Conservation (phyloP, 2,113 vertebrate species). For the Microcebus murinus region DNA sequence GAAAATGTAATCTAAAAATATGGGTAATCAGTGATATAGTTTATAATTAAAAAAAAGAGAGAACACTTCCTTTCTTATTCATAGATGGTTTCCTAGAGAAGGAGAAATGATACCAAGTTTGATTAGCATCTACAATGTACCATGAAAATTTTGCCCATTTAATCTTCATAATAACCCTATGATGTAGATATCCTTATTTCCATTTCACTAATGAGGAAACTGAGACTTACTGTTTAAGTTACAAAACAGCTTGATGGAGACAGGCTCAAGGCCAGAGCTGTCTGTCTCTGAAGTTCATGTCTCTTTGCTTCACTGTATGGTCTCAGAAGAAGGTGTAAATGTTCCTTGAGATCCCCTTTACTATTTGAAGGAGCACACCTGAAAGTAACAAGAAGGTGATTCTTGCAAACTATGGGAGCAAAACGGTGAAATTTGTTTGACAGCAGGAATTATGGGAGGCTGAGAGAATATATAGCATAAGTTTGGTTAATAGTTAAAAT, state of each 20-base stretch:
- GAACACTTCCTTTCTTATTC: not conserved
- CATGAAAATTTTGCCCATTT: not conserved
- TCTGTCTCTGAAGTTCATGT: not conserved
- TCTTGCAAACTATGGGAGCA: not conserved
- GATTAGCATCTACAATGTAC: not conserved
- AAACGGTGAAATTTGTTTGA: not conserved
- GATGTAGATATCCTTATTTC: not conserved
- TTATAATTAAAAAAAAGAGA: not conserved
- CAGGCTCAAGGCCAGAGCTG: fast-evolving
- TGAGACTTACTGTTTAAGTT: not conserved
- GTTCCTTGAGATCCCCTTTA: not conserved
- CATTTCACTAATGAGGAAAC: not conserved
- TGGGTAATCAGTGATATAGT: too few species aligned
- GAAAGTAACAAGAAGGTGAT: not conserved
- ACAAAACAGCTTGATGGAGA: not conserved
- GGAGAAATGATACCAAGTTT: not conserved
- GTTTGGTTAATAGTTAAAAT: not conserved
- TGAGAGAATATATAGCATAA: not conserved
- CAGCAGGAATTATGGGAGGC: not conserved
- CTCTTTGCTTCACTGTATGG: not conserved
- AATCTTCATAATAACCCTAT: not conserved
- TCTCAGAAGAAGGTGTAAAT: not conserved
- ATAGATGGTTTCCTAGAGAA: not conserved
- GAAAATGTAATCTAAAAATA: too few species aligned
- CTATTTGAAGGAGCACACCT: not conserved